These are phyloP conservation scores for Mungos mungo DNA, from an alignment of 2,113 vertebrate species.

Conservation along the genomic window DNA sequence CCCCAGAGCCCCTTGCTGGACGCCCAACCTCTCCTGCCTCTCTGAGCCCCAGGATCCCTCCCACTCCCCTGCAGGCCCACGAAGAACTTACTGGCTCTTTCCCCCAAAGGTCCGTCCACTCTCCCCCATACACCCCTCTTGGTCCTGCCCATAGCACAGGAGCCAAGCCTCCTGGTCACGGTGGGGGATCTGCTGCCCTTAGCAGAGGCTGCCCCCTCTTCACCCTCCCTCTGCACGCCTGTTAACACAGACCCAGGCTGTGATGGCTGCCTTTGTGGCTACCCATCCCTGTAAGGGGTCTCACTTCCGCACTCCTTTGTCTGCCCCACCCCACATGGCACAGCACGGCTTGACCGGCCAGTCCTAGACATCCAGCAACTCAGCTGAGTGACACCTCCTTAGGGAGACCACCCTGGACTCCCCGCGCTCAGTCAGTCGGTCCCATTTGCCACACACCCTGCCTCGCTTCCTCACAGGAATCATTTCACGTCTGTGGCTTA, in stretches of 20 bases:
- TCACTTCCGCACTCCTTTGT: no score
- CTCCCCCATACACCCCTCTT: no score
- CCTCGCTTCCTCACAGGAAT: accelerated
- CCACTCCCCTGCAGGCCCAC: neutral
- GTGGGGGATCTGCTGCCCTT: neutral
- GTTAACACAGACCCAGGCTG: no score
- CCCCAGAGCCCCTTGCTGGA: neutral
- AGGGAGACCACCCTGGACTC: neutral
- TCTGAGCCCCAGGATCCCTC: neutral
- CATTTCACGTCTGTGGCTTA: neutral
- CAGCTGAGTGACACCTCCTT: neutral
- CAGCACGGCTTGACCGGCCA: no score
- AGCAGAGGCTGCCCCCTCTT: neutral
- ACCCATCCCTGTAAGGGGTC: neutral
- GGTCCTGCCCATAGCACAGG: neutral
- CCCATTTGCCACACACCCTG: no score
- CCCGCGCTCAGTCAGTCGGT: neutral
- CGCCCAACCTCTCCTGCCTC: neutral
- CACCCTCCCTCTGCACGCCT: accelerated
- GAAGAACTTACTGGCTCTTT: neutral
- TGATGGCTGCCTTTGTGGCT: neutral
- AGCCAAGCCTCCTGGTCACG: neutral
- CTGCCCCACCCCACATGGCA: neutral
- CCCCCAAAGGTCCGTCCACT: neutral
- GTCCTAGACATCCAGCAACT: neutral